Conservation (phyloP, 2,113 vertebrate species). For the Catagonus wagneri region DNA sequence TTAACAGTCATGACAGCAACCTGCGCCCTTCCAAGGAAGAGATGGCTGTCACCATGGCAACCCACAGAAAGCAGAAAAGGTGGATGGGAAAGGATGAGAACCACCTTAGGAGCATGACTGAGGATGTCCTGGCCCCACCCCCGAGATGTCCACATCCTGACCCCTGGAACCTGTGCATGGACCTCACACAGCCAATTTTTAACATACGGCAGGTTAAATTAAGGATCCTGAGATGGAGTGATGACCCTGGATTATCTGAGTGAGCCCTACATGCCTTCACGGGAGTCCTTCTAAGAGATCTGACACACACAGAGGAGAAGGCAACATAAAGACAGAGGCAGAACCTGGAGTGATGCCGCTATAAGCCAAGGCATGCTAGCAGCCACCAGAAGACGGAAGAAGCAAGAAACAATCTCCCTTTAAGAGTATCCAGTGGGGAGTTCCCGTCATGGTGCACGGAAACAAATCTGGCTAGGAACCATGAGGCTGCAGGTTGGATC, state of each 20-base stretch:
- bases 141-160: background rate
- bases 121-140: background rate
- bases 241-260: background rate
- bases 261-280: no score
- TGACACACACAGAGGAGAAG: background rate
- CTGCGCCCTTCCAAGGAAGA: background rate
- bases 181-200: background rate
- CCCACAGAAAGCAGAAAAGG: background rate
- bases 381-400: background rate
- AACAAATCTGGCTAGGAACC: no score
- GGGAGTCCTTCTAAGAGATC: background rate
- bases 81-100: background rate
- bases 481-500: no score
- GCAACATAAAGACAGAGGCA: fast-evolving
- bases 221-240: background rate
- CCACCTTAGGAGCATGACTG: background rate
- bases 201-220: background rate
- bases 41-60: conserved; percentile 34
- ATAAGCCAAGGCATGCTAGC: background rate
- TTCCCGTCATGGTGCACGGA: no score
- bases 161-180: background rate
- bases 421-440: background rate
- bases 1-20: background rate
- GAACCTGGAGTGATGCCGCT: background rate
- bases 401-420: background rate